phyloP scores from a whole-genome alignment of 2,888 invertebrate genomes.

The Nomada hirtipes region DNA sequence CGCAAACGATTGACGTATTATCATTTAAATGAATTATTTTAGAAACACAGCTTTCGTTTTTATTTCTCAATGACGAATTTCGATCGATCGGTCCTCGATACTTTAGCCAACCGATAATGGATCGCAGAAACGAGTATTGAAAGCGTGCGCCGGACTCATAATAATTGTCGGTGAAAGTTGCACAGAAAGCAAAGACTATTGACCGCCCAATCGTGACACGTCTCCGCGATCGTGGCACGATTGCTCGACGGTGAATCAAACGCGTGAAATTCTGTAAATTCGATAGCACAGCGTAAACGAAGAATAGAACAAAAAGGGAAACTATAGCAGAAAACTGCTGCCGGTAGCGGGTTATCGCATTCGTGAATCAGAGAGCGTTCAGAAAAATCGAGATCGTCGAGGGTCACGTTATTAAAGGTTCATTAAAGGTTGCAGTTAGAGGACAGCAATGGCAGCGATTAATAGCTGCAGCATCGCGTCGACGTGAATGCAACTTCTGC shows the following conservation, averaged over 20 bases:
- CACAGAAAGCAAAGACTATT: not conserved
- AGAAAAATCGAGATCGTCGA: conserved; percentile 27
- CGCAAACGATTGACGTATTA: not conserved
- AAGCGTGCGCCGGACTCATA: not conserved
- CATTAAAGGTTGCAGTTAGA: conserved; percentile 37
- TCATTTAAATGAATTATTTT: not conserved
- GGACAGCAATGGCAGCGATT: conserved; percentile 18
- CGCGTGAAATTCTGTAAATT: not conserved
- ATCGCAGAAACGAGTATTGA: not conserved
- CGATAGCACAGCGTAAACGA: not conserved
- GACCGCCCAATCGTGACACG: conserved; percentile 55
- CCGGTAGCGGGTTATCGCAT: conserved; percentile 9
- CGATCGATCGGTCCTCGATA: not conserved
- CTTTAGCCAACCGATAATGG: not conserved
- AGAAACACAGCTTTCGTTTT: not conserved
- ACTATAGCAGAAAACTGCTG: not conserved
- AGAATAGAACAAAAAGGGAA: not conserved
- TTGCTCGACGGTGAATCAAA: conserved; percentile 1
- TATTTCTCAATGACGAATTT: not conserved
- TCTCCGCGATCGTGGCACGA: conserved; percentile 68
- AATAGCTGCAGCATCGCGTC: conserved; percentile 42
- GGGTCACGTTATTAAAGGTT: conserved; percentile 42
- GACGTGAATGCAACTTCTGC: conserved; percentile 20
- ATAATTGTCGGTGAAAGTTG: not conserved
- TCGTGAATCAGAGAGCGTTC: not conserved